Percentiles rank a stretch among this genome's conserved stretches.
Conservation (phyloP, 2,113 vertebrate genomes). For the Planiliza haematocheilus region DNA sequence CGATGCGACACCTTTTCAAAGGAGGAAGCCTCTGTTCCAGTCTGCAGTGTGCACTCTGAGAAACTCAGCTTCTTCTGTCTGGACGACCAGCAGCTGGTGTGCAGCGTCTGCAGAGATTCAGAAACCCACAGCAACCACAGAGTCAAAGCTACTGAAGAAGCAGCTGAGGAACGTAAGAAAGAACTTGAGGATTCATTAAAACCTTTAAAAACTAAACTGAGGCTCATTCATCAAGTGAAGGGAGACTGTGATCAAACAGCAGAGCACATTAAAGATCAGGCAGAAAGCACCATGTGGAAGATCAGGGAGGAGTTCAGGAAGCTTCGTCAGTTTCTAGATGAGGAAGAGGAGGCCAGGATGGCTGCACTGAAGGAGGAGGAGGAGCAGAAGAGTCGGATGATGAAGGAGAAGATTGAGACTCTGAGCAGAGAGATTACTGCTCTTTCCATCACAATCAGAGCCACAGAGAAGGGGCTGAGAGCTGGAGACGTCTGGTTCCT, state of each 20-base stretch:
- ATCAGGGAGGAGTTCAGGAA: slow-evolving; percentile 5
- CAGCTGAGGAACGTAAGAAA: neutral
- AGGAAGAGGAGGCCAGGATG: slow-evolving; percentile 3
- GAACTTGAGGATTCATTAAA: neutral
- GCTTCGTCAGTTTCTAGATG: slow-evolving; percentile 6
- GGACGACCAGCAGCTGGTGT: slow-evolving; percentile 5
- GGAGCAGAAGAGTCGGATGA: neutral
- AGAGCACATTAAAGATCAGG: slow-evolving; percentile 6
- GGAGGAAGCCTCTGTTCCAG: neutral
- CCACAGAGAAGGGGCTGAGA: too few species aligned
- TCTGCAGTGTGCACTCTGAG: slow-evolving; percentile 2
- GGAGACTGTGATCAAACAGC: neutral
- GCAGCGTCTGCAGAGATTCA: neutral
- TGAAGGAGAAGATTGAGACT: slow-evolving; percentile 8
- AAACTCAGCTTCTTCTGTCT: neutral
- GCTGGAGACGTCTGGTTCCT: too few species aligned
- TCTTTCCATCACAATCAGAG: neutral
- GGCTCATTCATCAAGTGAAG: neutral
- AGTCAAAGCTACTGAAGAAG: neutral
- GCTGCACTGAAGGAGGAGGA: neutral
- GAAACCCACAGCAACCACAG: neutral
- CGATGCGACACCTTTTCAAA: neutral
- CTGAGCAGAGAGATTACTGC: slow-evolving; percentile 6
- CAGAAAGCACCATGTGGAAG: neutral
- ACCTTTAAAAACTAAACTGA: neutral